Evolutionary conservation across 2,888 invertebrate genomes (phyloP), one percentile per base, ranked within the genome.

Genomic region (Macrophya alboannulata): DNA sequence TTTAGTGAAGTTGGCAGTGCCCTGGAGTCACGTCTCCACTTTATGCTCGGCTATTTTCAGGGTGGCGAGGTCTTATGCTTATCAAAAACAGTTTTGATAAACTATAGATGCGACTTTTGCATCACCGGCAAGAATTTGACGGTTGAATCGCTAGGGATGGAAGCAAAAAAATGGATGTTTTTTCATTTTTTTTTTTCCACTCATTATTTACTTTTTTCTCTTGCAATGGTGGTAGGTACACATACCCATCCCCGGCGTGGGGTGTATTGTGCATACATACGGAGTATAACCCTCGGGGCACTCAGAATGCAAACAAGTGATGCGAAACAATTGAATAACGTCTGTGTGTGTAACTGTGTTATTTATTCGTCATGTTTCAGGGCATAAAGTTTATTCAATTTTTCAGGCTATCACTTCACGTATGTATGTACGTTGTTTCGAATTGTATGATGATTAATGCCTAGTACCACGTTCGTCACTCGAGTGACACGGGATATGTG

Each of bases 21-120:
- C 40, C n/a, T 0, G 37, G 62, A 81, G 81, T 81, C 81, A 81
- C 81, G 81, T 81, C 43, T 62, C 48, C 62, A 43, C 62, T 81
- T 81, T 81, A 59, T 59, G 62, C 40, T 43, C 43, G 12, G 15
- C 62, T 43, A 59, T 51, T 77, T 55, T 55, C 77, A 74, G 72
- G 43, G 45, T 74, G 72, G 72, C 72, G 45, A 74, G 72, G 45
- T 74, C 12, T 21, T n/a, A 21, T 45, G 72, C 72, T 74, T 74
- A 74, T 74, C 72, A 43, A 74, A 74, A 74, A 74, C 72, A 45
- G 43, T 74, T 45, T 74, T 45, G n/a, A 74, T 21, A 43, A 74
- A 45, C 4, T 74, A 43, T 12, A 31, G 15, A 62, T 21, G 25
- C 62, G 25, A 9, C 62, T 62, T 62, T 62, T 62, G 62, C 62